Evolutionary conservation across 2,113 vertebrate genomes (phyloP).

Genomic region (Burhinus oedicnemus): DNA sequence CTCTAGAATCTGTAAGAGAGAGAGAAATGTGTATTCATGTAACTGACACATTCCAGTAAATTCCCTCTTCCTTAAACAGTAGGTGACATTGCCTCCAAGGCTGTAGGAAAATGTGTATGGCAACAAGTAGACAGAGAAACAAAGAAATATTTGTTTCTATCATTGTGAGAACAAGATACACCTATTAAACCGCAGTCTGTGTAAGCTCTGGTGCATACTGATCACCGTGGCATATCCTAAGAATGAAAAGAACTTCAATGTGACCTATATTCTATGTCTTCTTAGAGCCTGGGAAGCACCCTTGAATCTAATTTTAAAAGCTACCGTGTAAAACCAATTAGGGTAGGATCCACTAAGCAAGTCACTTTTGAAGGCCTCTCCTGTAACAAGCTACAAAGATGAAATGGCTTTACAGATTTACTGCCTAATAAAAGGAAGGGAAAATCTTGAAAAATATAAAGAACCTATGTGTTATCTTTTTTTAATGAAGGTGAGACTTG

Average conservation of each 20-base stretch:
- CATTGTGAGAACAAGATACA: constrained; percentile 57
- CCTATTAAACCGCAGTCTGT: neutral
- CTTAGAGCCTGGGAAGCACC: constrained; percentile 57
- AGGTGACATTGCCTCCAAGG: neutral
- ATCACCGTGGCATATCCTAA: constrained; percentile 44
- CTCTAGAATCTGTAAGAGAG: neutral
- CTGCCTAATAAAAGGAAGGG: neutral
- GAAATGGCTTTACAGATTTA: neutral
- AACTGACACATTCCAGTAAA: neutral
- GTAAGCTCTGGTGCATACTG: constrained; percentile 24
- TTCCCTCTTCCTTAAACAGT: neutral
- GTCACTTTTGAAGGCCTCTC: constrained; percentile 35
- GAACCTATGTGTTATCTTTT: neutral
- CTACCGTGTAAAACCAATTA: constrained; percentile 62
- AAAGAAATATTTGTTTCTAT: constrained; percentile 59
- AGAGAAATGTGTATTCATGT: neutral
- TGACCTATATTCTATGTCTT: constrained; percentile 66
- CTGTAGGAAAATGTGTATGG: neutral
- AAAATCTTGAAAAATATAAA: neutral
- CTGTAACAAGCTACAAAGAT: neutral
- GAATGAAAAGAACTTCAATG: constrained; percentile 58
- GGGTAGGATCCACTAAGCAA: neutral
- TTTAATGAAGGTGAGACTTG: neutral
- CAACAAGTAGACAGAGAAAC: constrained; percentile 54
- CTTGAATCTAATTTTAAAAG: constrained; percentile 69